Base-by-base conservation (phyloP, 1,140 invertebrate genomes). In the Colletes latitarsis region DNA sequence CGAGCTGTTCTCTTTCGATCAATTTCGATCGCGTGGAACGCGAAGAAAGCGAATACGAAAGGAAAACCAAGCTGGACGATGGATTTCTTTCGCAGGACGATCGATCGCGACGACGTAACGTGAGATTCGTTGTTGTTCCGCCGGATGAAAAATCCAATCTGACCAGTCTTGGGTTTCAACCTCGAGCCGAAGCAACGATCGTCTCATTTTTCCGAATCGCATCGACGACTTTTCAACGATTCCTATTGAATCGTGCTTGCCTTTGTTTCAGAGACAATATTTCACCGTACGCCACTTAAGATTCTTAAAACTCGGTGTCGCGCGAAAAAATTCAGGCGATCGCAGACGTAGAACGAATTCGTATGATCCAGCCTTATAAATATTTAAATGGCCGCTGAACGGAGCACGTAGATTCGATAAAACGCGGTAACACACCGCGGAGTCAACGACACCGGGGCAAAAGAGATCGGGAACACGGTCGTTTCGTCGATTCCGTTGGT, bases 131-230 rank as follows among this genome's bases (percentile, higher is more conserved):
- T 46, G 6, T 4, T n/a, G n/a, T 19, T 60, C 14, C 4, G 15
- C 1, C 0, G 30, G 14, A 78, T 21, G 49, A 71, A 71, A 78
- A 63, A 53, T 71, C 57, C 8, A 15, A 0, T 30, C 30, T 15
- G 49, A 21, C 66, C 6, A 43, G 68, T 72, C 15, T 72, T 52
- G 15, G n/a, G 52, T 78, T 78, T 78, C 77, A 63, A 72, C 10
- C 49, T 78, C n/a, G 55, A 19, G 43, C 30, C 53, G 14, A 3
- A 19, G 43, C n/a, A 41, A 19, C 67, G 55, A 58, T 46, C 57
- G 68, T 63, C 76, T 78, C 68, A 30, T 62, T 77, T 77, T 71
- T 60, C 76, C 68, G 52, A 9, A 19, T 15, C 30, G 63, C 57
- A 15, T 63, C 46, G 60, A 60, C 19, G 14, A 49, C 43, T 52